These are phyloP conservation scores for Strigamia maritima DNA, from an alignment of 2,888 invertebrate genomes.

Conservation along the genomic window DNA sequence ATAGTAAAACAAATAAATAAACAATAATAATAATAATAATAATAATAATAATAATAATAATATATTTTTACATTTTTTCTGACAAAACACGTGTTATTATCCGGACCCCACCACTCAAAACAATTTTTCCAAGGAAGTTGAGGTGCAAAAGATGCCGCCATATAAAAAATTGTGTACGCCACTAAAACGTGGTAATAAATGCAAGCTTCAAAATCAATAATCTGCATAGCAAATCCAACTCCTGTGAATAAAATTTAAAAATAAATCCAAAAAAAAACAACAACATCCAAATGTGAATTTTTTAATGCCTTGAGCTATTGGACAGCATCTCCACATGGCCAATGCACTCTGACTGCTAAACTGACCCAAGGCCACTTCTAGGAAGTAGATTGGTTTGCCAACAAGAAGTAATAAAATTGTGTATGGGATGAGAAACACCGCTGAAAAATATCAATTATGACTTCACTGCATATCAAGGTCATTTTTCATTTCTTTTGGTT, in stretches of 20 bases:
- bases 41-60: not conserved
- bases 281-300: not conserved
- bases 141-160: conserved; percentile 65
- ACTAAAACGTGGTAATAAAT: conserved; percentile 79
- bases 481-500: too few species aligned
- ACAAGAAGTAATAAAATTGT: conserved; percentile 29
- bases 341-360: conserved; percentile 74
- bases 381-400: conserved; percentile 73
- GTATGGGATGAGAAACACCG: conserved; percentile 36
- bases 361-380: conserved; percentile 76
- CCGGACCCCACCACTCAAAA: conserved; percentile 46
- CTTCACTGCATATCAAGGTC: not conserved
- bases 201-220: conserved; percentile 64
- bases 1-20: not conserved
- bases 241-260: conserved; percentile 44
- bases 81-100: conserved; percentile 36
- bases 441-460: not conserved
- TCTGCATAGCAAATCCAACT: conserved; percentile 62
- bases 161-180: conserved; percentile 72
- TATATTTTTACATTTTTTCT: not conserved
- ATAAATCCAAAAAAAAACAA: not conserved
- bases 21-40: not conserved
- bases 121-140: conserved; percentile 69
- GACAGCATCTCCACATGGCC: conserved; percentile 67
- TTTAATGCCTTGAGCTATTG: not conserved